Percentiles rank a stretch among this genome's conserved stretches.
Evolutionary conservation across 2,888 invertebrate species (phyloP).

Genomic region (Acanthosepion pharaonis): DNA sequence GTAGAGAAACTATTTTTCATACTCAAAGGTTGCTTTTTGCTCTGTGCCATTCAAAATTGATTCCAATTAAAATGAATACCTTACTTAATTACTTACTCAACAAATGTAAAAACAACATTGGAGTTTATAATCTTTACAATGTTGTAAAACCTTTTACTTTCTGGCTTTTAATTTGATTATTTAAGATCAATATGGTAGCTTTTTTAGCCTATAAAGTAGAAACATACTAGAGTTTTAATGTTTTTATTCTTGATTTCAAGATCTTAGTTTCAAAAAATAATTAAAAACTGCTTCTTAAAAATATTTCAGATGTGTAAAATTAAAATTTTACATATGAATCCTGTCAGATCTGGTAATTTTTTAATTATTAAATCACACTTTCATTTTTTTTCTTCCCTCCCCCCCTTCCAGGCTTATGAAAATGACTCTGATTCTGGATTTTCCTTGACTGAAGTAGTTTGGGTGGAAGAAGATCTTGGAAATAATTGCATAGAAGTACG

Average conservation of each 20-base stretch:
- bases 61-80: background rate
- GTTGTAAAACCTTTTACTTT: no score
- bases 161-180: background rate
- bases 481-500: slow-evolving; percentile 64
- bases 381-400: no score
- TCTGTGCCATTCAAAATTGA: background rate
- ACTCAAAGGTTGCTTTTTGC: no score
- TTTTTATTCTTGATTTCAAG: background rate
- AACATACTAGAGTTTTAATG: background rate
- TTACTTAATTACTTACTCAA: background rate
- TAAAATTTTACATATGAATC: no score
- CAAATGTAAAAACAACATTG: background rate
- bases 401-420: background rate
- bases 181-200: background rate
- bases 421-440: slow-evolving; percentile 35
- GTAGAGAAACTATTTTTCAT: background rate
- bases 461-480: slow-evolving; percentile 65
- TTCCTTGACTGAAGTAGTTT: slow-evolving; percentile 53
- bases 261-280: no score
- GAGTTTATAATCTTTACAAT: no score
- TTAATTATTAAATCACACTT: no score
- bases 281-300: no score
- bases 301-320: no score
- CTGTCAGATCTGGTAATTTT: no score
- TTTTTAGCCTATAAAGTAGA: background rate